A percentile compares a stretch with the other conserved stretches of the same genome.
Conservation (phyloP, 2,113 vertebrate species). For the Nothoprocta pentlandii region DNA sequence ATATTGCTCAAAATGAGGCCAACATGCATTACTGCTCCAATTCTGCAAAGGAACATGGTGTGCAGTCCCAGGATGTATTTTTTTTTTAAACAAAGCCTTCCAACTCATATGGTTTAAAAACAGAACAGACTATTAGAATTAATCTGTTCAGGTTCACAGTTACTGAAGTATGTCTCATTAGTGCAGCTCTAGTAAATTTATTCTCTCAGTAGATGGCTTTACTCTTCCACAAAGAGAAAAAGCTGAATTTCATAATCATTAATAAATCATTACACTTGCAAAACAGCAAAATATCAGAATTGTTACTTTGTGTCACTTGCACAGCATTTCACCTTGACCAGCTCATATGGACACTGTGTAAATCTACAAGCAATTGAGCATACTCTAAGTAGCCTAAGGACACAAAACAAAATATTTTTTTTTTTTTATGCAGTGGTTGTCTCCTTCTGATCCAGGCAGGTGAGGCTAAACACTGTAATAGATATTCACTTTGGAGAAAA, state of each 20-base stretch:
- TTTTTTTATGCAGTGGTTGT: background rate
- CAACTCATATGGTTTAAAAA: background rate
- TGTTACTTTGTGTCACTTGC: background rate
- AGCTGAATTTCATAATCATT: background rate
- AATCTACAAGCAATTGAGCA: background rate
- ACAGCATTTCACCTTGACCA: background rate
- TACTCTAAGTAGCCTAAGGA: background rate
- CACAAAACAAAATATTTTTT: background rate
- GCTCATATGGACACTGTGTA: fast-evolving
- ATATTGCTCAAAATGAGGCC: background rate
- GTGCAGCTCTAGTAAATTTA: background rate
- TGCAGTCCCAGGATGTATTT: background rate
- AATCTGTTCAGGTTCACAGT: background rate
- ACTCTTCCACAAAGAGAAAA: background rate
- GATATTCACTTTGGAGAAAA: background rate
- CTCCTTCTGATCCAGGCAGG: background rate
- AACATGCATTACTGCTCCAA: background rate
- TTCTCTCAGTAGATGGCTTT: background rate
- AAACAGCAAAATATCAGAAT: background rate
- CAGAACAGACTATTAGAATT: background rate
- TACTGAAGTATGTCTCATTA: background rate
- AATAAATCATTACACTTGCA: background rate
- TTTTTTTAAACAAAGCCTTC: background rate
- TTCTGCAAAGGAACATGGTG: background rate
- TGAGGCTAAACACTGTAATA: background rate